Conservation (phyloP, 2,888 invertebrate genomes). For the Bimastos eiseni region DNA sequence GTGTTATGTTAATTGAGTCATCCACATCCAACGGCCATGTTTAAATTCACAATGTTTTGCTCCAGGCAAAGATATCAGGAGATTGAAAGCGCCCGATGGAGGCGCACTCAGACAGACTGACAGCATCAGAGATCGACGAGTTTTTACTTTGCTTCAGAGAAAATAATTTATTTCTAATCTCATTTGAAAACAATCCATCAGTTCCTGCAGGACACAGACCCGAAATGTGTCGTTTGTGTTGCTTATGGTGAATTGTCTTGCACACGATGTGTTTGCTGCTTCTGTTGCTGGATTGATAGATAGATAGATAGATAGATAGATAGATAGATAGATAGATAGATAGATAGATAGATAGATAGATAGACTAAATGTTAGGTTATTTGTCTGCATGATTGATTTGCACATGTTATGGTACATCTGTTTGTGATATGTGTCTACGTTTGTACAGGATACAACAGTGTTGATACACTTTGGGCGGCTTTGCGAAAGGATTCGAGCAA, state of each 20-base stretch:
- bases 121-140: not conserved
- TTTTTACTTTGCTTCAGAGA: not conserved
- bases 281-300: not conserved
- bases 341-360: not conserved
- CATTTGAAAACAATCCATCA: not conserved
- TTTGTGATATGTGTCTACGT: not conserved
- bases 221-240: not conserved
- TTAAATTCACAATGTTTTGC: not conserved
- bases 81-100: not conserved
- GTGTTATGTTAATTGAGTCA: not conserved
- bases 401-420: not conserved
- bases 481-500: slow-evolving; percentile 51
- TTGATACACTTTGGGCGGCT: slow-evolving; percentile 50
- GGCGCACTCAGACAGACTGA: not conserved
- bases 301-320: too few relatives aligned
- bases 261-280: not conserved
- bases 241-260: not conserved
- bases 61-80: not conserved
- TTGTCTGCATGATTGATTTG: not conserved
- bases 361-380: not conserved
- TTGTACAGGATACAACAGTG: slow-evolving; percentile 42
- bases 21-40: not conserved
- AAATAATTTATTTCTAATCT: slow-evolving; percentile 22
- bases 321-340: too few relatives aligned
- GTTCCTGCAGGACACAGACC: not conserved